These are phyloP conservation scores for Solenodon paradoxus DNA, from an alignment of 2,113 vertebrate species.

Conservation along the genomic window DNA sequence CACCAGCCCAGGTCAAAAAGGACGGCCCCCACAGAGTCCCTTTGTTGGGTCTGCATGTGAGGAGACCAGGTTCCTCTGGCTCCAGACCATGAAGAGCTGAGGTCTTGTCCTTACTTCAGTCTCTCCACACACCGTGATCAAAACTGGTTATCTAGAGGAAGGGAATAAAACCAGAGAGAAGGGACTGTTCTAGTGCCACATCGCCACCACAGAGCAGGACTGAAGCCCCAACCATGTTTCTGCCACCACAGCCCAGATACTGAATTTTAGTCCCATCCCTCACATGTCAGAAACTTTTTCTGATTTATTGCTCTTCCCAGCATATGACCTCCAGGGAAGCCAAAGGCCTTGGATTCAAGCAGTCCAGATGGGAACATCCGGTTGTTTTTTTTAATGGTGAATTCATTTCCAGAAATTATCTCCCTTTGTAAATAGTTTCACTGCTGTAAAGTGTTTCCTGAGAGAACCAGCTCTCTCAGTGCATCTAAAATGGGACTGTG, in stretches of 20 bases:
- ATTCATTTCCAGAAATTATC: background rate
- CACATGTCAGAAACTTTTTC: background rate
- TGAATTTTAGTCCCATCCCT: background rate
- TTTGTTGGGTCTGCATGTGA: background rate
- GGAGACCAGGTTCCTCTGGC: background rate
- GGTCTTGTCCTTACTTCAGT: background rate
- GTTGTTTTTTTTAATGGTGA: background rate
- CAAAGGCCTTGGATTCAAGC: background rate
- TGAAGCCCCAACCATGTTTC: background rate
- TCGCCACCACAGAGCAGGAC: background rate
- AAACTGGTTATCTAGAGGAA: background rate
- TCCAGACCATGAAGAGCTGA: background rate
- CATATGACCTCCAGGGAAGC: background rate
- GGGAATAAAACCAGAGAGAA: constrained; percentile 36
- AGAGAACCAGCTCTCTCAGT: background rate
- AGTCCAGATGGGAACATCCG: background rate
- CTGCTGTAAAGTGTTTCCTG: background rate
- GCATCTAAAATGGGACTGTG: background rate
- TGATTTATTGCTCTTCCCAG: background rate
- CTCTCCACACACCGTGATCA: background rate
- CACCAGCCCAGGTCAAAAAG: background rate
- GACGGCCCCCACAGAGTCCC: background rate
- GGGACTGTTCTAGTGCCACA: background rate
- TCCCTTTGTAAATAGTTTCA: background rate
- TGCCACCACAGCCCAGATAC: background rate